Evolutionary conservation across 2,113 vertebrate species (phyloP), one percentile per base, ranked within the genome.

Genomic region (Podilymbus podiceps): DNA sequence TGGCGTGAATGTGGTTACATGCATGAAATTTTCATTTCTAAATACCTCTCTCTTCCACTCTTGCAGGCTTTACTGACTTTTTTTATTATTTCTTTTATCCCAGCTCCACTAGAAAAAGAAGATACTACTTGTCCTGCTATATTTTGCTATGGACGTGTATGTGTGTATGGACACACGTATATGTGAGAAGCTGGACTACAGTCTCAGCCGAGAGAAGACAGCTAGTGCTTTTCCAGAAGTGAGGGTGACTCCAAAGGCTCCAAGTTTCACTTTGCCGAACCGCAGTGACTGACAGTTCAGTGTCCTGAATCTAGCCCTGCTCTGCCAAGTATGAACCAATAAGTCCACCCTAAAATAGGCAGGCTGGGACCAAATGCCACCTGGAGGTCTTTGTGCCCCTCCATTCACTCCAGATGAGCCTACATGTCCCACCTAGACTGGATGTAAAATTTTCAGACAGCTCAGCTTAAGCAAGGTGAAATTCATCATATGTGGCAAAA

Each of bases 1-100:
- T 28, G 5, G 11, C 4, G 10, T 40, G 12, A 84, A 44, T 0
- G 0, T 12, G 12, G 12, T 38, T 68, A 30, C 2, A 6, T 11
- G 4, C 7, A 62, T 4, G 25, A n/a, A 94, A 14, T 2, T 11
- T 18, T 60, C 19, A 40, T 52, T 75, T 52, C 49, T 44, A 62
- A 92, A 42, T 15, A 33, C 5, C 21, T 63, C 8, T 53, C 10
- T 55, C 12, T 68, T 63, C 35, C 72, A 16, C 1, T 21, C 21
- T 67, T 75, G 12, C 17, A 92, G 24, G 25, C 5, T 82, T 90
- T 52, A 33, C 10, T 68, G 53, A 35, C 9, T 15, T 46, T 82
- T 69, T 66, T 71, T 55, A 21, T n/a, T 71, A 24, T 59, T 95
- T 42, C 42, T 77, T 3, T 81, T 88, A 67, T 16, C 10, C 4